Percentiles rank a stretch among this genome's conserved stretches.
phyloP scores from a whole-genome alignment of 2,113 vertebrate genomes.

The Calcarius ornatus region DNA sequence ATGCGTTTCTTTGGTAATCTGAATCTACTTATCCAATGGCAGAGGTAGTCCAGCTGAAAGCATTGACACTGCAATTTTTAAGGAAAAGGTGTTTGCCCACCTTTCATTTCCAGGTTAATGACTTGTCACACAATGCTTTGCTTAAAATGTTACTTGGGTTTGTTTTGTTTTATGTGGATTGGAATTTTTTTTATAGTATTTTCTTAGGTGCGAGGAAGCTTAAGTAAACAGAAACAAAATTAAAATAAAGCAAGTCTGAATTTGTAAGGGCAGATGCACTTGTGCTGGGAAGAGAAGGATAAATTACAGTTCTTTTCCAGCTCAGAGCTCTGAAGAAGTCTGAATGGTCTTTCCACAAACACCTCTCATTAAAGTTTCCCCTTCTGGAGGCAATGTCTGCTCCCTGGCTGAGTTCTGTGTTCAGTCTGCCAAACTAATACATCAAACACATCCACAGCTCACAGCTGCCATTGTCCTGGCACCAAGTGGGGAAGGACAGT shows the following conservation, averaged over 20 bases:
- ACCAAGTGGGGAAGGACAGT: neutral
- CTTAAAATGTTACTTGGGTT: neutral
- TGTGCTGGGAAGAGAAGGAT: neutral
- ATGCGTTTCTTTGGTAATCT: neutral
- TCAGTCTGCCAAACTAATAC: neutral
- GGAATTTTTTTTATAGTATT: neutral
- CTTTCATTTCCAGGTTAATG: neutral
- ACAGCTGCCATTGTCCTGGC: neutral
- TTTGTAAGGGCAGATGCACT: neutral
- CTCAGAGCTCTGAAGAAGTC: neutral
- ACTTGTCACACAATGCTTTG: neutral
- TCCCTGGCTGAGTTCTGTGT: neutral
- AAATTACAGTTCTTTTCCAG: neutral
- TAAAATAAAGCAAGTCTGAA: neutral
- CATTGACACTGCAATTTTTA: neutral
- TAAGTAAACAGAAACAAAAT: neutral
- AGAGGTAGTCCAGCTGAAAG: neutral
- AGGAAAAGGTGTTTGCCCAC: neutral
- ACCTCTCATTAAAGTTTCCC: neutral
- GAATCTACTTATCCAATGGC: neutral
- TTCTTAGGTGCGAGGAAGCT: neutral
- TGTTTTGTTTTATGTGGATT: neutral
- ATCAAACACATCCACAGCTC: neutral
- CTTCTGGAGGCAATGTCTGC: neutral
- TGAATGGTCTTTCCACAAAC: neutral